Evolutionary conservation across 1,140 invertebrate genomes (phyloP).

Genomic region (Leptoteleia sp.): DNA sequence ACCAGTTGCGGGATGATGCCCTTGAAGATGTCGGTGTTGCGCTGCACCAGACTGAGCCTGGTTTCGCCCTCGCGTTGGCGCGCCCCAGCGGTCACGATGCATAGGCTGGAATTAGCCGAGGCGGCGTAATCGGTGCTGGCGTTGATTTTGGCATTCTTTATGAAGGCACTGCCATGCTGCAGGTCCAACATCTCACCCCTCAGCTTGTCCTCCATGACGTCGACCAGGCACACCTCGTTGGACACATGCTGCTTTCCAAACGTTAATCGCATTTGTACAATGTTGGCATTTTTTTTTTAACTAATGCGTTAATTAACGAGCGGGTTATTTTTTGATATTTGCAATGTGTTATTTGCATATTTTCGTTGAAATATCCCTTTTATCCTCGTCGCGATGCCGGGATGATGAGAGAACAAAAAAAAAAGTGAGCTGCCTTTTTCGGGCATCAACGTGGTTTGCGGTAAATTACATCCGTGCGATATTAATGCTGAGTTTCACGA

Average conservation of each 20-base stretch:
- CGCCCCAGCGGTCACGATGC: slow-evolving; percentile 93
- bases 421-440: too few relatives aligned
- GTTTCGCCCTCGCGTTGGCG: slow-evolving; percentile 93
- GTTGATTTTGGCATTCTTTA: slow-evolving; percentile 89
- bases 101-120: slow-evolving; percentile 90
- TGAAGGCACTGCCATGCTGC: slow-evolving; percentile 92
- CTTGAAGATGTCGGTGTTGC: slow-evolving; percentile 95
- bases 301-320: slow-evolving; percentile 13
- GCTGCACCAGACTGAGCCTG: slow-evolving; percentile 90
- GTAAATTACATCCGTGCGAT: too few relatives aligned
- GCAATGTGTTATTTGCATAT: slow-evolving; percentile 13
- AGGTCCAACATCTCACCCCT: slow-evolving; percentile 94
- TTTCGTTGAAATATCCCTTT: slow-evolving; percentile 5
- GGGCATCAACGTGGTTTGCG: too few relatives aligned
- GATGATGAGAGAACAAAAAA: too few relatives aligned
- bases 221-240: slow-evolving; percentile 90
- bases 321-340: slow-evolving; percentile 11
- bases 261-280: slow-evolving; percentile 34
- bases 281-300: slow-evolving; percentile 34
- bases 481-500: too few relatives aligned
- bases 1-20: slow-evolving; percentile 90
- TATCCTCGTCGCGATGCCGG: too few relatives aligned
- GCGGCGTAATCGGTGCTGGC: slow-evolving; percentile 90
- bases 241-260: slow-evolving; percentile 86
- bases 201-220: slow-evolving; percentile 90